Evolutionary conservation across 2,888 invertebrate genomes (phyloP).

Genomic region (Drosophila birchii): DNA sequence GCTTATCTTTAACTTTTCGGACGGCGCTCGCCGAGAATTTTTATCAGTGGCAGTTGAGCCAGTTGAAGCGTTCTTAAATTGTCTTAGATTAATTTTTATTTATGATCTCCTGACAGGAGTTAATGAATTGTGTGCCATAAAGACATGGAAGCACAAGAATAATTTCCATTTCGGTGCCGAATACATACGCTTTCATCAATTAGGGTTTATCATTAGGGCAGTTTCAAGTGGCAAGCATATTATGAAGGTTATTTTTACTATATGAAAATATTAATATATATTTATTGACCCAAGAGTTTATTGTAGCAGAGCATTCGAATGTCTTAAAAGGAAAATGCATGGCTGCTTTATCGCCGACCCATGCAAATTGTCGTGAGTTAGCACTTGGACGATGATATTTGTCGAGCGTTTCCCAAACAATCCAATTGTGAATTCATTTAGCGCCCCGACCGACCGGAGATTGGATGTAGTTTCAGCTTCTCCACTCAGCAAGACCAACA

Average conservation of each 20-base stretch:
- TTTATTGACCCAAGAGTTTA: background rate
- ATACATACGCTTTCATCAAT: constrained; percentile 29
- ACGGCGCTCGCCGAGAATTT: constrained; percentile 26
- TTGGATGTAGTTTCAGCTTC: constrained; percentile 20
- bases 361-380: constrained; percentile 33
- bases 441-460: constrained; percentile 35
- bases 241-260: background rate
- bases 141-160: constrained; percentile 19
- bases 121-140: constrained; percentile 45
- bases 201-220: constrained; percentile 20
- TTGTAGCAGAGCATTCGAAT: constrained; percentile 8
- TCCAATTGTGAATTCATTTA: constrained; percentile 43
- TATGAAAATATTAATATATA: background rate
- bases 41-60: constrained; percentile 35
- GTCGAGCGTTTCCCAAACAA: constrained; percentile 22
- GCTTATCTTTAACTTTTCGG: constrained; percentile 26
- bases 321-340: background rate
- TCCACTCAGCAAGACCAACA: constrained; percentile 4
- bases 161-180: constrained; percentile 7
- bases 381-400: constrained; percentile 27
- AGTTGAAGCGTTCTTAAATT: constrained; percentile 39
- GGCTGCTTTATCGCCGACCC: constrained; percentile 3
- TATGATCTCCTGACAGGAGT: constrained; percentile 33
- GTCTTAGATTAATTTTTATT: constrained; percentile 47
- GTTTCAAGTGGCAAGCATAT: constrained; percentile 18